Percentiles rank a stretch among this genome's conserved stretches.
phyloP scores from a whole-genome alignment of 2,888 invertebrate species.

The Dendrolimus pini region DNA sequence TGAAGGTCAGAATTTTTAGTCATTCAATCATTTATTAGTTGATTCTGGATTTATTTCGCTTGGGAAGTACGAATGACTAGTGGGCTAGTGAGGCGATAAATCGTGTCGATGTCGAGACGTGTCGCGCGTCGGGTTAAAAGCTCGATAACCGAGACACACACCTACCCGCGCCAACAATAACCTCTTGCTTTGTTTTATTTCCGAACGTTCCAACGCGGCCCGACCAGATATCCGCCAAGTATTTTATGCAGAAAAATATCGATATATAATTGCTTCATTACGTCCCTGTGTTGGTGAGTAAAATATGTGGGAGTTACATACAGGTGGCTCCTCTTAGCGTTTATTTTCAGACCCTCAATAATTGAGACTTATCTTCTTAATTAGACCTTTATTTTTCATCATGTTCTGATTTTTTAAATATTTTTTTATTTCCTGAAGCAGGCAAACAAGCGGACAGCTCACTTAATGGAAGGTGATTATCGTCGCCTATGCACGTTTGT shows the following conservation, averaged over 20 bases:
- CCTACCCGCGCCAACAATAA: conserved; percentile 73
- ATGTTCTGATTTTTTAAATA: too few species aligned
- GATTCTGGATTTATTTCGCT: conserved; percentile 62
- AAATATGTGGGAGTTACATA: conserved; percentile 73
- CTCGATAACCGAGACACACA: conserved; percentile 74
- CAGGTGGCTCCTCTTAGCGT: conserved; percentile 45
- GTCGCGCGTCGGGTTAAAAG: conserved; percentile 75
- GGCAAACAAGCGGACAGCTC: too few species aligned
- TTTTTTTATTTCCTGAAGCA: too few species aligned
- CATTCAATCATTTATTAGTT: conserved; percentile 60
- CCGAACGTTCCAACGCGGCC: conserved; percentile 46
- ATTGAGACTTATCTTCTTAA: conserved; percentile 25
- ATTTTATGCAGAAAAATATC: conserved; percentile 77
- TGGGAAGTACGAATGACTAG: conserved; percentile 70
- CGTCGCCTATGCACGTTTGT: too few species aligned
- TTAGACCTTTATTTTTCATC: conserved; percentile 23
- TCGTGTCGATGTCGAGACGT: conserved; percentile 68
- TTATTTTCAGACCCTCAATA: conserved; percentile 16
- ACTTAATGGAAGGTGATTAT: too few species aligned
- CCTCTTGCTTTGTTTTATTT: conserved; percentile 70
- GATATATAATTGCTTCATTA: conserved; percentile 78
- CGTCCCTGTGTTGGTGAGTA: conserved; percentile 74
- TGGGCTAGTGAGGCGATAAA: conserved; percentile 72
- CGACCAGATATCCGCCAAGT: conserved; percentile 69
- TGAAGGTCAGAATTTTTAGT: too few species aligned